A percentile compares a stretch with the other conserved stretches of the same genome.
phyloP scores from a whole-genome alignment of 2,888 invertebrate species.

The Gari tellinella region DNA sequence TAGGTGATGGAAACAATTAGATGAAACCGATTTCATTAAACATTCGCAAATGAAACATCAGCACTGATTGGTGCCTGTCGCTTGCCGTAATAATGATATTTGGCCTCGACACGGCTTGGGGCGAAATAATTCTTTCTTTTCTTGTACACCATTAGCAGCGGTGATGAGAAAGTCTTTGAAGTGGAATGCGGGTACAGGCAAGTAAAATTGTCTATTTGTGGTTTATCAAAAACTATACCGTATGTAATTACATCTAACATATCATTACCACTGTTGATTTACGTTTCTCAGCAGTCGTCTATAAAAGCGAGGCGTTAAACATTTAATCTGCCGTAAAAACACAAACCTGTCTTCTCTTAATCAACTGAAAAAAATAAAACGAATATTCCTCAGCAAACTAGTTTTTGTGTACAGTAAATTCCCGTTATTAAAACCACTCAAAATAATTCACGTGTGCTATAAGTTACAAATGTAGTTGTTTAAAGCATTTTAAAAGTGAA shows the following conservation, averaged over 20 bases:
- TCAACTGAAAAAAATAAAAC: no score
- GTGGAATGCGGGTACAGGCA: conserved; percentile 50
- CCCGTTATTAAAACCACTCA: no score
- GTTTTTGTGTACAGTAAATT: no score
- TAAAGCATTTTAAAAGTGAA: no score
- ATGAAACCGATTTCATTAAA: no score
- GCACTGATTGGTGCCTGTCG: conserved; percentile 14
- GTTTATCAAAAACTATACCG: conserved; percentile 26
- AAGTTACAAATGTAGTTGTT: no score
- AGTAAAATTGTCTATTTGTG: conserved; percentile 42
- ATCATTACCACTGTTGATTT: conserved; percentile 38
- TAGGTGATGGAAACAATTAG: no score
- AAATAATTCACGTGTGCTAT: no score
- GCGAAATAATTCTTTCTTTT: conserved; percentile 17
- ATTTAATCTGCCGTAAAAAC: no score
- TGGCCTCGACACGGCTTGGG: conserved; percentile 6
- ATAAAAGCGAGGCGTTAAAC: no score
- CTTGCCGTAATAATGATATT: neutral
- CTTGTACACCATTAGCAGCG: conserved; percentile 40
- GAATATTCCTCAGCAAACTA: no score
- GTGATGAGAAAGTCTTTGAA: conserved; percentile 57
- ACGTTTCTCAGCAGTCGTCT: conserved; percentile 1
- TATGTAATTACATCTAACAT: conserved; percentile 42
- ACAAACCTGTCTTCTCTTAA: no score
- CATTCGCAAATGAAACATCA: neutral